Evolutionary conservation across 2,797 vertebrate species (phyloP), one percentile per base, ranked within the genome.

Genomic region (Oreochromis grahami): DNA sequence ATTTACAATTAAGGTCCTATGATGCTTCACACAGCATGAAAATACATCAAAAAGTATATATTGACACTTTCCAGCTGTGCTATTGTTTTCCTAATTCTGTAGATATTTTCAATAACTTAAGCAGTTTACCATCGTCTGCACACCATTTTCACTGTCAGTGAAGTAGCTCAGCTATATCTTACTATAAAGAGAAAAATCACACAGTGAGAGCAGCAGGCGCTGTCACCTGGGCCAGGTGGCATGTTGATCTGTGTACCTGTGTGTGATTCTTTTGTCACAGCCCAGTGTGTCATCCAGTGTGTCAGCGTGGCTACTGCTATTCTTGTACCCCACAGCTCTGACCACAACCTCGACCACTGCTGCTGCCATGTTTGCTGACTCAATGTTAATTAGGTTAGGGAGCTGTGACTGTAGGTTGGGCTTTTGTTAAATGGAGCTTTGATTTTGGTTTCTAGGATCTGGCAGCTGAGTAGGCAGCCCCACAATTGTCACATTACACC

Each of bases 331-430:
- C 84, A 85, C 84, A 63, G 87, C 83, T 88, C 82, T 92, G 87
- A 89, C 90, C 93, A 92, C 92, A 92, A 90, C 90, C 89, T 86
- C 84, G 63, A 83, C 89, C 53, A 79, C 84, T 60, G 87, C 86
- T 70, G 88, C 92, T 79, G 87, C 89, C 91, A 86, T 82, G 92
- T 92, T 91, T 91, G 92, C 93, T 92, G 92, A 90, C 92, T 95
- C 95, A 80, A 93, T 95, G 90, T 94, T 96, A 96, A 96, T 96
- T 94, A 94, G 93, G 93, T 96, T 95, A 95, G 84, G 77, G 89
- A 90, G 90, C 89, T 92, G 89, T 84, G 48, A 88, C 89, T 87
- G 91, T 87, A 92, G 92, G 91, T 86, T 85, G 88, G 82, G 84
- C 86, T 94, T 93, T 91, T 90, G 91, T 91, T 93, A 91, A 90